These are phyloP conservation scores for Pseudopodoces humilis DNA, from an alignment of 2,113 vertebrate species.

Conservation along the genomic window DNA sequence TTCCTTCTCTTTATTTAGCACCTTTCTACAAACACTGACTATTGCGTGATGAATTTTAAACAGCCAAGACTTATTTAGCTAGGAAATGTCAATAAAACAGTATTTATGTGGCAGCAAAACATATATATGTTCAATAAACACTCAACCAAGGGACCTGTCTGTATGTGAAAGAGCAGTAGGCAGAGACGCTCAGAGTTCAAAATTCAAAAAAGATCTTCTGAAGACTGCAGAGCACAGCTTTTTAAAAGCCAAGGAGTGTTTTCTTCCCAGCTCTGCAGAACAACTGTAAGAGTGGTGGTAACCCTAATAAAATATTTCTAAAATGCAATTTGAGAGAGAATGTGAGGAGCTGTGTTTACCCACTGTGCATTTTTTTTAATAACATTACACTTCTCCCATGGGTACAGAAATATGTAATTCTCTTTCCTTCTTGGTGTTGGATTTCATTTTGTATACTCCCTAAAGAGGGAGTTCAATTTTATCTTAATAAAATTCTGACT, in stretches of 20 bases:
- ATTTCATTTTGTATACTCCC: slow-evolving; percentile 26
- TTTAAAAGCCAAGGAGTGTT: slow-evolving; percentile 16
- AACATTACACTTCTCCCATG: not conserved
- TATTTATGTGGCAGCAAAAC: not conserved
- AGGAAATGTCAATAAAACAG: not conserved
- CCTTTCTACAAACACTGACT: not conserved
- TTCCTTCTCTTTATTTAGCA: not conserved
- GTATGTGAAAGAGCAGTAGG: not conserved
- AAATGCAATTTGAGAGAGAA: slow-evolving; percentile 17
- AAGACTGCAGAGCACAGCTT: slow-evolving; percentile 5
- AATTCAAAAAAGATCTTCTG: slow-evolving; percentile 24
- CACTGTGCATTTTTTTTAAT: slow-evolving; percentile 2
- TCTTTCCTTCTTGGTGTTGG: slow-evolving; percentile 6
- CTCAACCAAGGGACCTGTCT: not conserved
- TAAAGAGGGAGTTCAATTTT: slow-evolving; percentile 30
- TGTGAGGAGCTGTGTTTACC: not conserved
- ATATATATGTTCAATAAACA: not conserved
- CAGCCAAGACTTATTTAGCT: not conserved
- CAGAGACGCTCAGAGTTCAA: not conserved
- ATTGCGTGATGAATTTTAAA: slow-evolving; percentile 5
- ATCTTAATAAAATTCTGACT: slow-evolving; percentile 38
- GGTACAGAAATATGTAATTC: slow-evolving; percentile 33
- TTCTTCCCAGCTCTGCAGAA: not conserved
- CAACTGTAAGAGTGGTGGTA: not conserved
- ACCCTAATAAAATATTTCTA: slow-evolving; percentile 36